Percentiles rank a stretch among this genome's conserved stretches.
phyloP scores from a whole-genome alignment of 1,140 invertebrate genomes.

The Trachymyrmex septentrionalis region DNA sequence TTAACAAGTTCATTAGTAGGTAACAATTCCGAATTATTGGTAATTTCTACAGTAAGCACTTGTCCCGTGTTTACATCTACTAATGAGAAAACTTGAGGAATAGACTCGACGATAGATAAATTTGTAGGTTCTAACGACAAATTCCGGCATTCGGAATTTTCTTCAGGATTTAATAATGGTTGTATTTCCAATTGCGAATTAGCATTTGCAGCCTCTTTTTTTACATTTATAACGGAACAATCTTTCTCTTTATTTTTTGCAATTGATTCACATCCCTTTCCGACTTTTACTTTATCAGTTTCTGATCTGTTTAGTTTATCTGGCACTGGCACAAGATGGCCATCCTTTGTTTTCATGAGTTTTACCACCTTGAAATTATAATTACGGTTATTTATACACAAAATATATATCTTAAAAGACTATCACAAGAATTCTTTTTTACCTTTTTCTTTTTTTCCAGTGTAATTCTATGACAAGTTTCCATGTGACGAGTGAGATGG shows the following conservation, averaged over 20 bases:
- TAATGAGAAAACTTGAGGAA: conserved; percentile 78
- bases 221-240: neutral
- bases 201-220: conserved; percentile 10
- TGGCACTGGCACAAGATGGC: conserved; percentile 78
- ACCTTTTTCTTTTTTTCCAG: conserved; percentile 80
- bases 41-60: conserved; percentile 78
- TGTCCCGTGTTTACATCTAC: conserved; percentile 80
- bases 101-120: conserved; percentile 51
- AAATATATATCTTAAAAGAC: neutral
- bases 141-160: conserved; percentile 39
- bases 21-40: conserved; percentile 75
- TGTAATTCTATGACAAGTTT: conserved; percentile 79
- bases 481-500: conserved; percentile 81
- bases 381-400: neutral
- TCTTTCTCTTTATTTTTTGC: conserved; percentile 21
- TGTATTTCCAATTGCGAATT: conserved; percentile 47
- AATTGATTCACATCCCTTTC: neutral
- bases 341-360: conserved; percentile 81
- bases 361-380: conserved; percentile 72
- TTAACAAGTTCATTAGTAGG: conserved; percentile 73
- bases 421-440: neutral
- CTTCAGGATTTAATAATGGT: conserved; percentile 12
- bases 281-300: conserved; percentile 48
- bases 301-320: conserved; percentile 71
- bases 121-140: conserved; percentile 60